Percentiles rank a stretch among this genome's conserved stretches.
Conservation (phyloP, 2,113 vertebrate species). For the Aphelocoma coerulescens region DNA sequence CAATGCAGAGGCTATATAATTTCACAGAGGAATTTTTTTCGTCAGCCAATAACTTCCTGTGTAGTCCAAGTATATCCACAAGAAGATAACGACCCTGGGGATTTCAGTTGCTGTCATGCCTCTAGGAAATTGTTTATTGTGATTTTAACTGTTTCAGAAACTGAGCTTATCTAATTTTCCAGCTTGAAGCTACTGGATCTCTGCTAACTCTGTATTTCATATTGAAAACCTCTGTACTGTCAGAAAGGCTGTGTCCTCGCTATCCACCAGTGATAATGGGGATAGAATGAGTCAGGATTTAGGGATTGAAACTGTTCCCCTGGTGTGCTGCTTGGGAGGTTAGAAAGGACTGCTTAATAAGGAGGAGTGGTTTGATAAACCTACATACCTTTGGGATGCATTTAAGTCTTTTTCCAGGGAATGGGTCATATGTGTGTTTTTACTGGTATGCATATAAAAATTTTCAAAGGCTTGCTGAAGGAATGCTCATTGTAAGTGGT, state of each 20-base stretch:
- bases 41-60: conserved; percentile 10
- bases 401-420: neutral
- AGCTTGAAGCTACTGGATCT: neutral
- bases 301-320: neutral
- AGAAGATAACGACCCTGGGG: neutral
- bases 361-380: neutral
- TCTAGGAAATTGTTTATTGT: conserved; percentile 17
- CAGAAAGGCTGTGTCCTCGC: neutral
- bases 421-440: neutral
- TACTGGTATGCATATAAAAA: neutral
- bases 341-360: neutral
- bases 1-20: conserved; percentile 20
- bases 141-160: conserved; percentile 22
- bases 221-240: neutral
- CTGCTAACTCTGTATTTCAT: neutral
- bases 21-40: conserved; percentile 13
- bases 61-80: neutral
- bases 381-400: neutral
- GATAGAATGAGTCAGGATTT: neutral
- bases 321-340: neutral
- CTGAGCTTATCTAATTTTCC: conserved; percentile 13
- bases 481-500: neutral
- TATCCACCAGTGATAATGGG: neutral
- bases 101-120: neutral
- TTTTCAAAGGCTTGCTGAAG: neutral